Conservation (phyloP, 2,113 vertebrate genomes). For the Dipodomys stephensi region DNA sequence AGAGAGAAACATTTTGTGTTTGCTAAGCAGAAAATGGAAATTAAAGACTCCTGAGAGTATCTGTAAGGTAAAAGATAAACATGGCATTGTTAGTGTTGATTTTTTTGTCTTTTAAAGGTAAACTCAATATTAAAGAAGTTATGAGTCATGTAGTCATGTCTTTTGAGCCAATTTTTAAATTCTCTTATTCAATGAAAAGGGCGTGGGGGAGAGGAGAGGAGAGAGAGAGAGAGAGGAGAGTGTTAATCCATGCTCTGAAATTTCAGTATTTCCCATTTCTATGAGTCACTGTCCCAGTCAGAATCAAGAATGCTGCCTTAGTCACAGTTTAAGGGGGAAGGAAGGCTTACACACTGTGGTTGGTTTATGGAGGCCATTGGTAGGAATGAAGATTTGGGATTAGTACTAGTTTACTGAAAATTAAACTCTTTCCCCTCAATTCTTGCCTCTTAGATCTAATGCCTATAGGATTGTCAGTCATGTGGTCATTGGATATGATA, state of each 20-base stretch:
- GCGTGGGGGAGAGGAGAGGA: no score
- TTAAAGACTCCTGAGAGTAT: background rate
- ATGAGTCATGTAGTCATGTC: background rate
- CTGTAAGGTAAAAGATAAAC: constrained; percentile 5
- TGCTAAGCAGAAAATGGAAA: no score
- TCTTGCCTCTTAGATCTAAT: background rate
- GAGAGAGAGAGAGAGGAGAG: no score
- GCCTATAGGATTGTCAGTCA: background rate
- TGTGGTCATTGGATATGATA: background rate
- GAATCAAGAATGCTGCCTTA: background rate
- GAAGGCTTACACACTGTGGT: background rate
- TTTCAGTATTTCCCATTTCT: constrained; percentile 2
- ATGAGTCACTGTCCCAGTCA: background rate
- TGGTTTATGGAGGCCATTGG: background rate
- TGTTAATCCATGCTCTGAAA: background rate
- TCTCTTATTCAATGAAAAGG: background rate
- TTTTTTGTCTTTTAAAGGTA: constrained; percentile 23
- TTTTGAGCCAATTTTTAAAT: background rate
- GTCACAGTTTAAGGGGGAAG: background rate
- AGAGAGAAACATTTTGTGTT: no score
- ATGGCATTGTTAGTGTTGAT: background rate
- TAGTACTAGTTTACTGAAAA: background rate
- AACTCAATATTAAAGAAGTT: background rate
- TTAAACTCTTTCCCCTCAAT: background rate
- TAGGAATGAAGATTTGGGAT: background rate